Base-by-base conservation (phyloP, 2,888 invertebrate genomes). In the Chrysotoxum bicinctum region DNA sequence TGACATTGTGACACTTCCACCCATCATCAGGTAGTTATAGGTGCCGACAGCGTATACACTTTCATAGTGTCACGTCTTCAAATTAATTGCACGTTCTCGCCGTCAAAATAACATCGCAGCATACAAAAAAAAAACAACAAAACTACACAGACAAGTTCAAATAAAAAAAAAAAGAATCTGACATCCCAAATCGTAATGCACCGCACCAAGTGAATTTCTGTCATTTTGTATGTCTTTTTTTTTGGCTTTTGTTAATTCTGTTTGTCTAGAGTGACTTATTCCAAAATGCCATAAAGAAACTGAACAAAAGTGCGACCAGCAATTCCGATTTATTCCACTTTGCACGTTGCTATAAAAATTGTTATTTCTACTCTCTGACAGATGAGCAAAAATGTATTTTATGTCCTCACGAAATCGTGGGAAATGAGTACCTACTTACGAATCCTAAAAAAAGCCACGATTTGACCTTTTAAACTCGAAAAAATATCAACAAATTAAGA, bases 381-480 rank as follows among this genome's bases (percentile, higher is more conserved):
- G 62, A 83, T 62, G 82, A 77, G 52, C n/a, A 48, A 45, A 66
- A 50, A 52, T 45, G 21, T 75, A 35, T 58, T 66, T 66, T 73
- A 68, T 74, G 79, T 73, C 72, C 50, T 78, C 64, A 74, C 69
- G 78, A 74, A 74, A 83, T 83, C 83, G 69, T 78, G 82, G 68
- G 77, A 77, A 82, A 54, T 66, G 66, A 74, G 1, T 62, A 10
- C n/a, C 4, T 26, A 26, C 26, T 6, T 5, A 26, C 16, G 45
- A 14, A 56, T 62, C 32, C 37, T 60, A 35, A 35, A 58, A 35
- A 58, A 54, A 19, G 30, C 48, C 72, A 60, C 21, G 66, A 58
- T 73, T 32, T 66, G 83, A 83, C 83, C 83, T 78, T 78, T 83
- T 56, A 43, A 83, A 35, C 50, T 66, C 26, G 16, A 64, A 21